Base-by-base conservation (phyloP, 1,140 invertebrate species). In the Fragariocoptes setiger region DNA sequence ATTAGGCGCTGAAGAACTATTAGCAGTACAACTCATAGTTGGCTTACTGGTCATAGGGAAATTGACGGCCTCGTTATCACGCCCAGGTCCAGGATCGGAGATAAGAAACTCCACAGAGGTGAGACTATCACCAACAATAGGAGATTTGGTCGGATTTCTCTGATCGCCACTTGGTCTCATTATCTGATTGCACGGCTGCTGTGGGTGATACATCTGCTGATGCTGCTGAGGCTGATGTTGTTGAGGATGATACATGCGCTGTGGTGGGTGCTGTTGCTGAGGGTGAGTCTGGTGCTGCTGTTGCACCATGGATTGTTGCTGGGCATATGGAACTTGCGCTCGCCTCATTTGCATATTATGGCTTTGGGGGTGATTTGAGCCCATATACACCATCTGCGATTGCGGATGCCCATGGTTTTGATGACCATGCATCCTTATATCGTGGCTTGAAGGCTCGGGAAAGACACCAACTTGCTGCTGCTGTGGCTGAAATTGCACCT, bases 401-500 rank as follows among this genome's bases (percentile, higher is more conserved):
- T n/a, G n/a, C n/a, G n/a, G n/a, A n/a, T n/a, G n/a, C n/a, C n/a
- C n/a, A n/a, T n/a, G n/a, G n/a, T n/a, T n/a, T n/a, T n/a, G n/a
- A n/a, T n/a, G n/a, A n/a, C n/a, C n/a, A n/a, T n/a, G n/a, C n/a
- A n/a, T n/a, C n/a, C n/a, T n/a, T n/a, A n/a, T n/a, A n/a, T n/a
- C n/a, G n/a, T n/a, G n/a, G n/a, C n/a, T n/a, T n/a, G n/a, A n/a
- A n/a, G n/a, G n/a, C n/a, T n/a, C n/a, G n/a, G n/a, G n/a, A n/a
- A n/a, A n/a, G n/a, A n/a, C n/a, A n/a, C n/a, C 25, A n/a, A 31
- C 25, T 31, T 43, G 46, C 18, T 36, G 40, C 1, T 4, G 22
- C 25, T 46, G 46, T 5, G 37, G 38, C 35, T 52, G 49, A 37
- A 48, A 51, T 40, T 48, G 50, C 3, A 49, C 47, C 45, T 60